A percentile compares a stretch with the other conserved stretches of the same genome.
Evolutionary conservation across 2,888 invertebrate genomes (phyloP).

Genomic region (Lordiphosa fenestrarum): DNA sequence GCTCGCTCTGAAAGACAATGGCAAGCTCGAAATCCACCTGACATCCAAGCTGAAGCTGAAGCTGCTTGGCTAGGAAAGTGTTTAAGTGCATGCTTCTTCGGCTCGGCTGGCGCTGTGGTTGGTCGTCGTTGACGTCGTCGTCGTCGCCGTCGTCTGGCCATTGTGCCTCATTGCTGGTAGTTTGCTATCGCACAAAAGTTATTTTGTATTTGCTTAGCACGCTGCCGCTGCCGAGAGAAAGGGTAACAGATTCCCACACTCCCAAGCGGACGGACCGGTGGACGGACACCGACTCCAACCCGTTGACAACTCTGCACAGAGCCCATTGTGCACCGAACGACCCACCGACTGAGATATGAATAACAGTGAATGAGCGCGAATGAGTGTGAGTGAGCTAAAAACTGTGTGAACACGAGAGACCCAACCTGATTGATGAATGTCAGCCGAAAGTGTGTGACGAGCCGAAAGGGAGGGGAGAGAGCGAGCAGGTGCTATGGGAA

Average conservation of each 20-base stretch:
- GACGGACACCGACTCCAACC: constrained; percentile 25
- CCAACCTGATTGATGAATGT: constrained; percentile 64
- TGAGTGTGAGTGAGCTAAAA: constrained; percentile 33
- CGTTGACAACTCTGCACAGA: constrained; percentile 58
- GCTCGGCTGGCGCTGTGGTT: constrained; percentile 51
- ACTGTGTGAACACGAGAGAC: constrained; percentile 40
- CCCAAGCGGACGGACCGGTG: constrained; percentile 21
- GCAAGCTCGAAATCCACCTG: constrained; percentile 12
- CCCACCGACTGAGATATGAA: constrained; percentile 3
- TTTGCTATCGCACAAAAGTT: constrained; percentile 57
- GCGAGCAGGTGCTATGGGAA: constrained; percentile 64
- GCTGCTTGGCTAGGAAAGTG: constrained; percentile 8
- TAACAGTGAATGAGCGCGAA: constrained; percentile 6
- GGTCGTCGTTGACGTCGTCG: constrained; percentile 37
- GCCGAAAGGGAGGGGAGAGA: constrained; percentile 4
- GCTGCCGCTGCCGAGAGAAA: constrained; percentile 59
- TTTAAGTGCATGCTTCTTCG: constrained; percentile 14
- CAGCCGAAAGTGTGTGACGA: constrained; percentile 34
- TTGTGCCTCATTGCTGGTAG: constrained; percentile 15
- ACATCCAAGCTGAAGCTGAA: constrained; percentile 8
- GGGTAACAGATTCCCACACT: constrained; percentile 78
- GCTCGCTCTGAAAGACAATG: constrained; percentile 22
- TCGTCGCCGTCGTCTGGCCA: constrained; percentile 7
- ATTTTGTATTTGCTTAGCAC: constrained; percentile 62
- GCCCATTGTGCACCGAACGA: constrained; percentile 47